phyloP scores from a whole-genome alignment of 1,140 invertebrate species.

The Drosophila sechellia region DNA sequence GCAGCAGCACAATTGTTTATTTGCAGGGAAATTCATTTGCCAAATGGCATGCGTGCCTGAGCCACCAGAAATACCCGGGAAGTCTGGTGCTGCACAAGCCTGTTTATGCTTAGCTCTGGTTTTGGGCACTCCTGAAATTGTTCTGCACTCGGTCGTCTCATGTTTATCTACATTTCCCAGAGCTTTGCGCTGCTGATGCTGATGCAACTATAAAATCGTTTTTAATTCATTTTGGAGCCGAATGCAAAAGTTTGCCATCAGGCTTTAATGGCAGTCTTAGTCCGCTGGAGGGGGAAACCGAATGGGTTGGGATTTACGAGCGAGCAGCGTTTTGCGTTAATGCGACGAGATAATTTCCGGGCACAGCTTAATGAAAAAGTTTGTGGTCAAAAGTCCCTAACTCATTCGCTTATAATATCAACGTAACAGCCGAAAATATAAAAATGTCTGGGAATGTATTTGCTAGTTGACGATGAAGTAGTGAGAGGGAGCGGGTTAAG shows the following conservation, averaged over 20 bases:
- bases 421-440: slow-evolving; percentile 9
- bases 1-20: slow-evolving; percentile 43
- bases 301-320: slow-evolving; percentile 24
- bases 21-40: slow-evolving; percentile 54
- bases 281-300: slow-evolving; percentile 1
- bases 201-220: slow-evolving; percentile 55
- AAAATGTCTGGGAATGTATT: not conserved
- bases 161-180: slow-evolving; percentile 53
- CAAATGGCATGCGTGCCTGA: slow-evolving; percentile 49
- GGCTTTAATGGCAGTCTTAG: slow-evolving; percentile 28
- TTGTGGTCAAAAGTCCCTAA: slow-evolving; percentile 41
- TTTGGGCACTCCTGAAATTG: slow-evolving; percentile 36
- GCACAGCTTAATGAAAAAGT: slow-evolving; percentile 49
- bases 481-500: too few species aligned
- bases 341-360: slow-evolving; percentile 64
- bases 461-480: too few species aligned
- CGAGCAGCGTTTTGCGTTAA: slow-evolving; percentile 46
- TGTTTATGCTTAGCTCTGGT: slow-evolving; percentile 34
- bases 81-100: slow-evolving; percentile 2
- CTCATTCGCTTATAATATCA: slow-evolving; percentile 46
- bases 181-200: slow-evolving; percentile 7
- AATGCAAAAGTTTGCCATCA: slow-evolving; percentile 50
- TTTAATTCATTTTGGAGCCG: slow-evolving; percentile 50
- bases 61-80: slow-evolving; percentile 5
- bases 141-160: slow-evolving; percentile 19